Conservation (phyloP, 2,888 invertebrate genomes). For the Mimumesa dahlbomi region DNA sequence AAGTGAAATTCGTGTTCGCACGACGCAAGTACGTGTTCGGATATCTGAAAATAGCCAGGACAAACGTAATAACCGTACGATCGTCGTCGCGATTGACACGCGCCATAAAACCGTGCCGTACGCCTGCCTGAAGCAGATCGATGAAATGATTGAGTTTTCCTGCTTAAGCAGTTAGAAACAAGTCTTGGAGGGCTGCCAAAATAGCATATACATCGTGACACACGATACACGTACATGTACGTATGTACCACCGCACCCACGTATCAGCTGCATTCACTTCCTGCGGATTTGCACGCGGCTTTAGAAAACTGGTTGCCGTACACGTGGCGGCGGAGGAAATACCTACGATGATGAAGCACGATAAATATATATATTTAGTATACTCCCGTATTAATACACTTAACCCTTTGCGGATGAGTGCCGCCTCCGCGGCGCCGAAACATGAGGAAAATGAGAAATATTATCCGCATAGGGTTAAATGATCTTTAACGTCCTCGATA, state of each 20-base stretch:
- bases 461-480: neutral
- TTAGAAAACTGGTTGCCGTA: constrained; percentile 5
- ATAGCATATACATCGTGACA: constrained; percentile 14
- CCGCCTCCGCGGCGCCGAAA: no score
- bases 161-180: constrained; percentile 39
- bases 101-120: neutral
- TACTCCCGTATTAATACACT: neutral
- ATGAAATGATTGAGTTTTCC: constrained; percentile 27
- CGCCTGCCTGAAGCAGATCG: neutral
- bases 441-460: no score
- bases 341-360: neutral
- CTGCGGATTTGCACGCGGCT: constrained; percentile 47
- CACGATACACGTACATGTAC: constrained; percentile 25
- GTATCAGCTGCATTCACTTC: constrained; percentile 32
- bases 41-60: no score
- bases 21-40: neutral
- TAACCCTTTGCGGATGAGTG: no score
- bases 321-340: constrained; percentile 2
- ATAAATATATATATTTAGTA: constrained; percentile 51
- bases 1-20: no score
- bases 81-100: constrained; percentile 1
- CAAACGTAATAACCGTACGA: neutral
- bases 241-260: no score
- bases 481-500: constrained; percentile 20
- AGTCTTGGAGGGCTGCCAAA: constrained; percentile 45